These are phyloP conservation scores for Nemotelus nigrinus DNA, from an alignment of 2,888 invertebrate genomes.

Conservation along the genomic window DNA sequence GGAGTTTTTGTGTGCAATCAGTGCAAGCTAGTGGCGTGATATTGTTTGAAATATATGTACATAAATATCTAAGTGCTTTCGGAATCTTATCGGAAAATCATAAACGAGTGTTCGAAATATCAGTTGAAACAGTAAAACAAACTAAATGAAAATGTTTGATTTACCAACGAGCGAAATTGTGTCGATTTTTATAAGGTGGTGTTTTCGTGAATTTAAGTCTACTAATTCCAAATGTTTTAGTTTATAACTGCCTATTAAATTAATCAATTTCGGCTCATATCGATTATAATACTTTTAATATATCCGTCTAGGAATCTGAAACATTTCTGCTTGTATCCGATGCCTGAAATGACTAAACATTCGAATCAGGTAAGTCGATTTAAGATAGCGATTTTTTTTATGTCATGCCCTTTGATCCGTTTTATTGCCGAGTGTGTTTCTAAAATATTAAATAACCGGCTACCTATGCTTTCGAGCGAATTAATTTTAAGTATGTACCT, in stretches of 20 bases:
- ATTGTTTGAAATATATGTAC: too few species aligned
- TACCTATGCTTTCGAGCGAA: too few species aligned
- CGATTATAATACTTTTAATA: not conserved
- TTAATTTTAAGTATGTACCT: too few species aligned
- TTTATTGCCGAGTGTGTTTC: too few species aligned
- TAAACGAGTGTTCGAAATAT: not conserved
- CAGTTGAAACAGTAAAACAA: not conserved
- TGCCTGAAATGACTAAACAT: constrained; percentile 31
- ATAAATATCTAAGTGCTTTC: too few species aligned
- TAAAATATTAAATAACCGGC: too few species aligned
- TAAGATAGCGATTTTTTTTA: too few species aligned
- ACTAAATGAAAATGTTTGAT: constrained; percentile 27
- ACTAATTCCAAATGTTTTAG: not conserved
- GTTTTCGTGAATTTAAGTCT: not conserved
- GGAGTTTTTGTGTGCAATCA: not conserved
- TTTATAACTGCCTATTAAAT: too few species aligned
- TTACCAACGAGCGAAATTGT: constrained; percentile 21
- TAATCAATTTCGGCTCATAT: not conserved
- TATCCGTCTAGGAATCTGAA: constrained; percentile 39
- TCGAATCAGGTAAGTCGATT: constrained; percentile 27
- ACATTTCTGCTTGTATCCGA: constrained; percentile 39
- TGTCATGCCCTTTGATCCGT: too few species aligned
- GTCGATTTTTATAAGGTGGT: constrained; percentile 40
- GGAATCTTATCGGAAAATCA: not conserved
- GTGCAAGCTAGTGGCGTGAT: constrained; percentile 6